Conservation (phyloP, 2,888 invertebrate genomes). For the Drosophila neoperkinsi region DNA sequence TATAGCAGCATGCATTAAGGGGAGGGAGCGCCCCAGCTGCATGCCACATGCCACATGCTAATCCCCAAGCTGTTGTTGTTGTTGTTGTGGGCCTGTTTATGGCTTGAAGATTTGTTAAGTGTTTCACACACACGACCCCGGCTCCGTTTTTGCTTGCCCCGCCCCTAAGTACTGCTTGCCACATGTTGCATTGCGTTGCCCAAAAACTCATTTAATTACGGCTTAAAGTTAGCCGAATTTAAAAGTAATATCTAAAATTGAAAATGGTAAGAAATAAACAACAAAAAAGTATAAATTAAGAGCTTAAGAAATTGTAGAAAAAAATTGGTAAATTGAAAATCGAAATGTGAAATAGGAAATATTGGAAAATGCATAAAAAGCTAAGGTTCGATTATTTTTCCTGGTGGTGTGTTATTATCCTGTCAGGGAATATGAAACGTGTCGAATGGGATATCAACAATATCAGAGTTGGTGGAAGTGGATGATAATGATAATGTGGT, state of each 20-base stretch:
- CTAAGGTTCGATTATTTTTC: conserved; percentile 8
- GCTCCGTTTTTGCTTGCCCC: not conserved
- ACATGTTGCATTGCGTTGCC: conserved; percentile 18
- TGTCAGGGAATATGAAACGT: not conserved
- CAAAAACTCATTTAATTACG: conserved; percentile 1
- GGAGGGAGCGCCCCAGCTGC: not conserved
- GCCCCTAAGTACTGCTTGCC: conserved; percentile 25
- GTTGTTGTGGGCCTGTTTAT: conserved; percentile 47
- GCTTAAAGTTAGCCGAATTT: conserved; percentile 17
- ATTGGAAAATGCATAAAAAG: conserved; percentile 71
- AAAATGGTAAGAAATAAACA: not conserved
- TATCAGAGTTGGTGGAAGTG: not conserved
- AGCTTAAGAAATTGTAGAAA: conserved; percentile 57
- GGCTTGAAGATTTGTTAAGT: conserved; percentile 64
- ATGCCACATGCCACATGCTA: conserved; percentile 25
- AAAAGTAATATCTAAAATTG: conserved; percentile 4
- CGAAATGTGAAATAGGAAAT: conserved; percentile 51
- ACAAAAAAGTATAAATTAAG: conserved; percentile 10
- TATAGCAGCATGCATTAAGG: conserved; percentile 38
- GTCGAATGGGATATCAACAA: not conserved
- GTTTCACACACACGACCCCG: conserved; percentile 28
- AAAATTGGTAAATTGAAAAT: conserved; percentile 65
- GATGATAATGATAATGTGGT: not conserved
- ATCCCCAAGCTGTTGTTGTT: conserved; percentile 28
- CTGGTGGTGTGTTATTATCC: not conserved